These are phyloP conservation scores for Pseudanteris insignis DNA, from an alignment of 2,888 invertebrate species.

Conservation along the genomic window DNA sequence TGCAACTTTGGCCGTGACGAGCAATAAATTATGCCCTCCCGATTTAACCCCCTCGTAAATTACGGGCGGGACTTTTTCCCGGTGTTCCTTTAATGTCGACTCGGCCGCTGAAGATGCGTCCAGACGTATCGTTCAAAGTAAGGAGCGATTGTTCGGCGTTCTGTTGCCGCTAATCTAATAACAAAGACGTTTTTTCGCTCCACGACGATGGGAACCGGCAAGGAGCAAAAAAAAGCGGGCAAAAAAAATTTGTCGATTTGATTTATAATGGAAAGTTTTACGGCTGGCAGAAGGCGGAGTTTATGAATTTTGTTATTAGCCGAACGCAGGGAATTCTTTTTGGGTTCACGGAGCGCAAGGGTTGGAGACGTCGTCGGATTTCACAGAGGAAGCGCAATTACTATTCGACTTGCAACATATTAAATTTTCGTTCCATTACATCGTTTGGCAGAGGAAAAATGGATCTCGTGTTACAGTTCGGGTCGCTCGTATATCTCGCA, in stretches of 20 bases:
- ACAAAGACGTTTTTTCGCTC: conserved; percentile 24
- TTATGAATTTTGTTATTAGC: conserved; percentile 9
- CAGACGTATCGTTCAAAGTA: too few relatives aligned
- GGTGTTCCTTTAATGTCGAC: conserved; percentile 16
- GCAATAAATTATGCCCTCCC: conserved; percentile 39
- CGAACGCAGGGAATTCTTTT: conserved; percentile 5
- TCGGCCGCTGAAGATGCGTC: conserved; percentile 15
- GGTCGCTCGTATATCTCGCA: conserved; percentile 35
- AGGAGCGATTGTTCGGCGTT: conserved; percentile 21
- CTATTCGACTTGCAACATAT: conserved; percentile 35
- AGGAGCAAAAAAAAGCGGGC: not conserved
- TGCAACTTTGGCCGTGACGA: conserved; percentile 29
- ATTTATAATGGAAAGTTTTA: conserved; percentile 35
- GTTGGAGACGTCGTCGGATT: conserved; percentile 20
- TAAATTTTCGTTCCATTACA: conserved; percentile 29
- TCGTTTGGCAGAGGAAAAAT: conserved; percentile 23
- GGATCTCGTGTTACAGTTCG: conserved; percentile 30
- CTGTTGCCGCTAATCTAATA: conserved; percentile 22
- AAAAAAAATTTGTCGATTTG: conserved; percentile 27
- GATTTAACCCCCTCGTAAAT: conserved; percentile 47
- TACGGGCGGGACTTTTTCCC: conserved; percentile 23
- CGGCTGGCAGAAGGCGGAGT: not conserved
- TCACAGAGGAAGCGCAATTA: conserved; percentile 15
- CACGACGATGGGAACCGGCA: too few relatives aligned
- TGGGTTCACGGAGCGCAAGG: conserved; percentile 16